Conservation (phyloP, 2,113 vertebrate genomes). For the Probosciger aterrimus region DNA sequence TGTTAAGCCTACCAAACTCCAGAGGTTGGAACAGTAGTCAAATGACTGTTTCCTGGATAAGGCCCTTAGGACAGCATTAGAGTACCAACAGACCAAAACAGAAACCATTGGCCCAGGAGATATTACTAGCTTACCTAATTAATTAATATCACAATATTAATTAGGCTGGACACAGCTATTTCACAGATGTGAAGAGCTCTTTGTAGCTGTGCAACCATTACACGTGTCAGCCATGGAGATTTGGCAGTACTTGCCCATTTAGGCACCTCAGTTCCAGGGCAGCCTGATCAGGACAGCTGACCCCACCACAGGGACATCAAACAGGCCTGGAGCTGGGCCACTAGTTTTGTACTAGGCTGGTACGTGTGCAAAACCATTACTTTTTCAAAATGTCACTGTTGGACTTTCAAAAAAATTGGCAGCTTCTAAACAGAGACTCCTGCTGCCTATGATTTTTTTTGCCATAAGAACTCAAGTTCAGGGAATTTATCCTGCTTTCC, state of each 20-base stretch:
- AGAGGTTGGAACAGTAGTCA: background rate
- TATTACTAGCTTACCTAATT: background rate
- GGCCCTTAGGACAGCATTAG: background rate
- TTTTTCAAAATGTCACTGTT: background rate
- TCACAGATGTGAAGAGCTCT: background rate
- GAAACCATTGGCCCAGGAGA: background rate
- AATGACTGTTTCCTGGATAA: background rate
- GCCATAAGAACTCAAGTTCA: background rate
- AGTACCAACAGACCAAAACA: background rate
- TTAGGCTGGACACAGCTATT: background rate
- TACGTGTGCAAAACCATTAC: background rate
- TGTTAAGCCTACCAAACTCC: background rate
- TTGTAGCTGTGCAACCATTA: background rate
- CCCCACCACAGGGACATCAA: background rate
- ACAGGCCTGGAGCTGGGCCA: background rate
- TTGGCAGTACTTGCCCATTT: background rate
- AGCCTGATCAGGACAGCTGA: background rate
- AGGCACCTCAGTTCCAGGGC: background rate
- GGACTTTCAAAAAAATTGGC: background rate
- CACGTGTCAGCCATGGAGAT: background rate
- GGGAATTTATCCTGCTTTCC: background rate
- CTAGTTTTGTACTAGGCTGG: background rate
- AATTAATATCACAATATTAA: background rate
- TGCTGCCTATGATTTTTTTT: background rate
- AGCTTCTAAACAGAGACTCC: background rate